Evolutionary conservation across 2,888 invertebrate genomes (phyloP), one percentile per base, ranked within the genome.

Genomic region (Antheraea yamamai): DNA sequence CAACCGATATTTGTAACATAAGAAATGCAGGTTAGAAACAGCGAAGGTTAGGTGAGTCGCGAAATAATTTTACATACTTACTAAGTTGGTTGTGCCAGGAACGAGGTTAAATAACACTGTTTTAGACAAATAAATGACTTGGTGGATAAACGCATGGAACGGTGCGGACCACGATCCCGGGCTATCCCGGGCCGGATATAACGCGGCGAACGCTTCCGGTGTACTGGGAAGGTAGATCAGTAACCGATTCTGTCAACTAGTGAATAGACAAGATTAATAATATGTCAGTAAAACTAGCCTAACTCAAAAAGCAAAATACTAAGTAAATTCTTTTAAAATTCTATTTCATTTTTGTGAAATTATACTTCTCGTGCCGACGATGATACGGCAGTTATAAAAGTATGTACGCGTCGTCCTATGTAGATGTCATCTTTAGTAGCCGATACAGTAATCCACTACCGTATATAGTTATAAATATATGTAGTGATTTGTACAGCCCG

Each of bases 101-200:
- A 39, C 3, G 4, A 39, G 35, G 35, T 39, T 39, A 6, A 39
- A 39, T 39, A 39, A 39, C 35, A 18, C 18, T 55, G 1, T 55
- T 58, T 58, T n/a, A 1, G 20, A n/a, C n/a, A 58, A n/a, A 26
- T 64, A 64, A 26, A 64, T 64, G 23, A 64, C 26, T 14, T 26
- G 55, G 35, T 20, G 26, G 75, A 20, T 10, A 73, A 61, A 30
- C 72, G 73, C 74, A 79, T 77, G 78, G 78, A 76, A 75, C 77
- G 73, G 73, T 68, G 76, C 70, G 77, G 78, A 72, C 75, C 73
- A 76, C 73, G 77, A 79, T 77, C 76, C 74, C 47, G 75, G 76
- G 18, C 78, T 81, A 79, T 81, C 80, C 78, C 79, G 74, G 78
- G 73, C 80, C 81, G 85, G 86, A 84, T 80, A 85, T 83, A 76